Evolutionary conservation across 2,888 invertebrate species (phyloP), one percentile per base, ranked within the genome.

Genomic region (Plebejus argus): DNA sequence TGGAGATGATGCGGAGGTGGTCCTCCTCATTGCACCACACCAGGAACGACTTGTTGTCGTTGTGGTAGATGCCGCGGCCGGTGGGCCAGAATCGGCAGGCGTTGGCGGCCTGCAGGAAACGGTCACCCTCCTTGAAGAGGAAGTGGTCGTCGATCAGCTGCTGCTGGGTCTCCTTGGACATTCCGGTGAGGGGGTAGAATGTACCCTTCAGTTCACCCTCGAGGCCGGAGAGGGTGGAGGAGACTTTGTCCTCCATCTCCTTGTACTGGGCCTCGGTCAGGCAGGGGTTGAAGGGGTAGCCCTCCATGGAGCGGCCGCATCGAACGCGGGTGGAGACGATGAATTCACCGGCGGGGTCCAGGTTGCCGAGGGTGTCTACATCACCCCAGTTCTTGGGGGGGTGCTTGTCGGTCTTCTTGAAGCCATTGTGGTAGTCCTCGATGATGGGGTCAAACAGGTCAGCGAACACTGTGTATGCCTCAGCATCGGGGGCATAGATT

Each of bases 1-100:
- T 99, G 89, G 99, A 99, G 94, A 99, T 99, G 88, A 99, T 97
- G 86, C 99, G 97, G 88, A 99, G 96, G 93, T 99, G 99, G 95
- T 99, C 99, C 94, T 99, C 99, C 93, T 99, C 99, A 91, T 99
- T 99, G 95, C 97, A 97, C 99, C 99, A 99, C 83, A 99, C 97
- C 92, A 98, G 95, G 97, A 99, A 99, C 85, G 98, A 98, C 95
- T 99, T 99, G 95, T 96, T 96, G 90, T 98, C 98, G 91, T 99
- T 99, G 96, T 98, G 98, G 96, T 96, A 99, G 95, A 99, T 99
- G 89, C 99, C 99, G 92, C 99, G 98, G 81, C 99, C 99, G 83
- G 96, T 95, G 85, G 99, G 99, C 99, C 99, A 99, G 96, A 95
- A 99, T 83, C 99, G 97, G 96, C 98, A 99, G 81, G 98, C 98